phyloP scores from a whole-genome alignment of 2,888 invertebrate species.

The Machimus rusticus region DNA sequence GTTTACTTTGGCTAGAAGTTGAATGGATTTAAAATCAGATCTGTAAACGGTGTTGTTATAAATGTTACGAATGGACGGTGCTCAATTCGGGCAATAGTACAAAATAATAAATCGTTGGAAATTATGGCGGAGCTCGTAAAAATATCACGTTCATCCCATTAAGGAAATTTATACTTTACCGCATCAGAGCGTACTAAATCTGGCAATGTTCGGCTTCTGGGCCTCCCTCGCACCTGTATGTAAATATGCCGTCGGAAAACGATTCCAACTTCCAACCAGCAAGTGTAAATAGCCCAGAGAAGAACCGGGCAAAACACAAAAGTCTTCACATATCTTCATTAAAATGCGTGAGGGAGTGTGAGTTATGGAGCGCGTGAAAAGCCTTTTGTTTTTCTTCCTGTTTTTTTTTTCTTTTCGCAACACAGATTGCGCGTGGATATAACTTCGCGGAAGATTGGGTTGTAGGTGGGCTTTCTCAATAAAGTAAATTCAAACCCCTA shows the following conservation, averaged over 20 bases:
- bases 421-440: conserved; percentile 24
- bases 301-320: neutral
- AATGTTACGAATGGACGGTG: neutral
- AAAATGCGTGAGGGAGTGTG: neutral
- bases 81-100: neutral
- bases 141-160: conserved; percentile 14
- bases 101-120: neutral
- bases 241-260: neutral
- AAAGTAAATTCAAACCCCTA: neutral
- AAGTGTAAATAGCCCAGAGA: neutral
- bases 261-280: neutral
- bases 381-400: neutral
- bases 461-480: neutral
- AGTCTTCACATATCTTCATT: conserved; percentile 28
- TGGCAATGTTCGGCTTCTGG: neutral
- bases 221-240: neutral
- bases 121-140: neutral
- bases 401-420: neutral
- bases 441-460: neutral
- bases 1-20: neutral
- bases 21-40: neutral
- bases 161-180: conserved; percentile 9
- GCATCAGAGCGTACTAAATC: neutral
- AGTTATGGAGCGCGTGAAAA: neutral
- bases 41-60: neutral